Base-by-base conservation (phyloP, 2,797 vertebrate species). In the Masticophis lateralis region DNA sequence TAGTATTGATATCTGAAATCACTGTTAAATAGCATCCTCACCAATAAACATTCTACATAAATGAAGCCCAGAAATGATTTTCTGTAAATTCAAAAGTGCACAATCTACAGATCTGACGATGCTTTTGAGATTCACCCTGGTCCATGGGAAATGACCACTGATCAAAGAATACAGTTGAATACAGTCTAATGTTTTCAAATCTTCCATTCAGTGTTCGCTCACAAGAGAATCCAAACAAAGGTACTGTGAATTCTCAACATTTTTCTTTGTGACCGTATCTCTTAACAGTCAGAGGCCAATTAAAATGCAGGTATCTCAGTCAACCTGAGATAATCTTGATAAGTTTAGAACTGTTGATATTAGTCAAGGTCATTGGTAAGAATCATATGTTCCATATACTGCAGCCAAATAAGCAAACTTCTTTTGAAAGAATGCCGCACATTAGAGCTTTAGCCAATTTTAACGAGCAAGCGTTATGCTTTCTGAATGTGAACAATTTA, bases 21-120 rank as follows among this genome's bases (percentile, higher is more conserved):
- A 96, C 96, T 97, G 97, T 97, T 98, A 97, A 98, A 98, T 97
- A 97, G 97, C 95, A 96, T 95, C 95, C 96, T 97, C 96, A 97
- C 96, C 97, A 97, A 97, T 97, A 96, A 94, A 97, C 96, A 97
- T 93, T 97, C 93, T 98, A 97, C 97, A 97, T 97, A 74, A 59
- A 87, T 87, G 97, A 97, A 98, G 96, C 96, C 97, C 91, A 95
- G 94, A 97, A 97, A 96, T 98, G 95, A 94, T 96, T 94, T 97
- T 95, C 90, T 92, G 79, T 97, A 96, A 96, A 97, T 96, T 97
- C 96, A 98, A 89, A 98, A 98, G 97, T 92, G 51, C 95, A 97
- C 92, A 94, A 96, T 37, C 97, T 92, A 94, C 97, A 96, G 96
- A 98, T 96, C 93, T 92, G 93, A 97, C 97, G 94, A 96, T 97